Percentiles rank a stretch among this genome's conserved stretches.
These are phyloP conservation scores for Galeopterus variegatus DNA, from an alignment of 2,113 vertebrate species.

Conservation along the genomic window DNA sequence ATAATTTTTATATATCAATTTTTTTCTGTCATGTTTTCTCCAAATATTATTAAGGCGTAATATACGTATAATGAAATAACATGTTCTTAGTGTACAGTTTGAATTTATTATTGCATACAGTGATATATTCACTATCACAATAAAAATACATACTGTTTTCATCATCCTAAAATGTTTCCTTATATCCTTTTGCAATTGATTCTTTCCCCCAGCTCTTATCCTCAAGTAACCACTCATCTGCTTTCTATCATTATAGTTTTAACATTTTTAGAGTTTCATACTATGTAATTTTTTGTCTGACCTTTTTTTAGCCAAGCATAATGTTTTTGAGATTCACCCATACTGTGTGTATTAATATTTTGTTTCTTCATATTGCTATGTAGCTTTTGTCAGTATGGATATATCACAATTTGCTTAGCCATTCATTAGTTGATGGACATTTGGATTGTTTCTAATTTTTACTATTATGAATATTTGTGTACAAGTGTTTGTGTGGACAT, in stretches of 20 bases:
- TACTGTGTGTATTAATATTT: conserved; percentile 49
- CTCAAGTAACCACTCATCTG: background rate
- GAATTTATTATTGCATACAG: conserved; percentile 8
- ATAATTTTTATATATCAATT: conserved; percentile 35
- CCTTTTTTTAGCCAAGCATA: background rate
- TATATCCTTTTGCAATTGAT: background rate
- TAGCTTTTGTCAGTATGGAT: background rate
- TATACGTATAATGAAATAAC: conserved; percentile 22
- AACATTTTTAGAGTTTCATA: conserved; percentile 40
- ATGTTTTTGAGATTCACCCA: conserved; percentile 29
- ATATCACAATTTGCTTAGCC: conserved; percentile 6
- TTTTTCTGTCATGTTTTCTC: background rate
- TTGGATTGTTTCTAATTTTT: conserved; percentile 42
- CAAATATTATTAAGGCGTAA: conserved; percentile 19
- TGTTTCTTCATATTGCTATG: background rate
- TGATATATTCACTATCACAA: background rate
- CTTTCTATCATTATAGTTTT: conserved; percentile 25
- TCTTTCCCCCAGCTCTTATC: background rate
- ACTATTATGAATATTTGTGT: conserved; percentile 18
- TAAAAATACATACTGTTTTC: background rate
- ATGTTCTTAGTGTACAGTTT: conserved; percentile 16
- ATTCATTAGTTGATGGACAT: background rate
- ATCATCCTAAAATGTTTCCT: background rate
- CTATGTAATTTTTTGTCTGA: background rate
- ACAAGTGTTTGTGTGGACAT: background rate